Evolutionary conservation across 1,140 invertebrate genomes (phyloP), one percentile per base, ranked within the genome.

Genomic region (Bradysia coprophila): DNA sequence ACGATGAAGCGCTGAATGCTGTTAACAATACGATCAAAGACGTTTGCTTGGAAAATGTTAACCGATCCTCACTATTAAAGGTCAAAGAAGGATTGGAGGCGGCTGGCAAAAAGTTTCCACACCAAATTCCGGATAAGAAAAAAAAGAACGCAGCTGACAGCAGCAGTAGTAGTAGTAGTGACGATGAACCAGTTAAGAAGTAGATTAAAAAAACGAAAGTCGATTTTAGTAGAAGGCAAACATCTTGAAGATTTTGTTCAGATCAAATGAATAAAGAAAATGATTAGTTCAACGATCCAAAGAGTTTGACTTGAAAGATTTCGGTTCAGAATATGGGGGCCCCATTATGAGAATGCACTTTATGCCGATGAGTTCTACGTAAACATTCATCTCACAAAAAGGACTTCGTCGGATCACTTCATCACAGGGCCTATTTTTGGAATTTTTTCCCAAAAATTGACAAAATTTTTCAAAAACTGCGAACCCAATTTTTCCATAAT

Each of bases 21-120:
- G 57, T 78, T 22, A 56, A 72, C 39, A 56, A 57, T 19, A 68
- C 69, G 11, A 41, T 72, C 4, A 55, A 53, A 34, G 66, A 66
- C 34, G 52, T 76, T 2, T 56, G 56, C n/a, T 49, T 70, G 2
- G 66, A 72, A 43, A 53, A 71, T 45, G 59, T 78, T 16, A 73
- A 74, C 48, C 60, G 66, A 47, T 67, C 64, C 1, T 67, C 65
- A 2, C 44, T 78, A 37, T 45, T 59, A 22, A 65, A 66, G 40
- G 46, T 78, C 2, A 72, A 73, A 49, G 48, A 59, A 21, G 60
- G 57, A 3, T 52, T 68, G 10, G 62, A 69, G 52, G 57, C 55
- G 40, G 52, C 61, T 43, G 62, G 61, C 5, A 65, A 65, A 49
- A 51, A 59, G 42, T 73, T 73, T 32, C 57, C 58, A 5, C 54